A percentile compares a stretch with the other conserved stretches of the same genome.
phyloP scores from a whole-genome alignment of 2,888 invertebrate genomes.

The Bimastos eiseni region DNA sequence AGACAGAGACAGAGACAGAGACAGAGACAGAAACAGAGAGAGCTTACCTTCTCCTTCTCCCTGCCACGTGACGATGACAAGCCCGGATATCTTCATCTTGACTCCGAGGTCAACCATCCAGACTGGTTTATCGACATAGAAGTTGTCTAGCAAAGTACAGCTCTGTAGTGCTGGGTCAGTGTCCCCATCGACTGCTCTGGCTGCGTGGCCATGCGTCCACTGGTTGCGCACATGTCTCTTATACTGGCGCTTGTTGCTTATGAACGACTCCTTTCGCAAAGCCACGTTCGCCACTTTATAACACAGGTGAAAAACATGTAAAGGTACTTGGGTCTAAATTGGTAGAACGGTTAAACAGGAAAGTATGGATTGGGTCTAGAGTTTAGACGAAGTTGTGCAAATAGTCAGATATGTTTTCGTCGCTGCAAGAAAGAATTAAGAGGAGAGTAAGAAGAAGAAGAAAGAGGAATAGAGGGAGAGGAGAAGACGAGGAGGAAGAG shows the following conservation, averaged over 20 bases:
- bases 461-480: no score
- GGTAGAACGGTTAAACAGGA: background rate
- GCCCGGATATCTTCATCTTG: slow-evolving; percentile 62
- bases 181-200: slow-evolving; percentile 65
- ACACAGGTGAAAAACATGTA: background rate
- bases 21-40: background rate
- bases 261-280: slow-evolving; percentile 65
- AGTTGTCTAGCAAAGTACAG: slow-evolving; percentile 66
- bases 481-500: no score
- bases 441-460: background rate
- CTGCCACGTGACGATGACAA: slow-evolving; percentile 65
- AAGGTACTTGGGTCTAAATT: background rate
- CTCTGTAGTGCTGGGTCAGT: slow-evolving; percentile 60
- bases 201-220: slow-evolving; percentile 59
- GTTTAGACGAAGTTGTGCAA: background rate
- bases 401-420: background rate
- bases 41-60: slow-evolving; percentile 44
- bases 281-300: slow-evolving; percentile 65
- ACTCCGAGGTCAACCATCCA: slow-evolving; percentile 66
- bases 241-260: slow-evolving; percentile 63
- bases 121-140: slow-evolving; percentile 65
- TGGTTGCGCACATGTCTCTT: slow-evolving; percentile 62
- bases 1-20: background rate
- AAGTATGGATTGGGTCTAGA: no score
- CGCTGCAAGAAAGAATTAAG: background rate